Conservation (phyloP, 2,888 invertebrate genomes). For the Sarcophaga variegata region DNA sequence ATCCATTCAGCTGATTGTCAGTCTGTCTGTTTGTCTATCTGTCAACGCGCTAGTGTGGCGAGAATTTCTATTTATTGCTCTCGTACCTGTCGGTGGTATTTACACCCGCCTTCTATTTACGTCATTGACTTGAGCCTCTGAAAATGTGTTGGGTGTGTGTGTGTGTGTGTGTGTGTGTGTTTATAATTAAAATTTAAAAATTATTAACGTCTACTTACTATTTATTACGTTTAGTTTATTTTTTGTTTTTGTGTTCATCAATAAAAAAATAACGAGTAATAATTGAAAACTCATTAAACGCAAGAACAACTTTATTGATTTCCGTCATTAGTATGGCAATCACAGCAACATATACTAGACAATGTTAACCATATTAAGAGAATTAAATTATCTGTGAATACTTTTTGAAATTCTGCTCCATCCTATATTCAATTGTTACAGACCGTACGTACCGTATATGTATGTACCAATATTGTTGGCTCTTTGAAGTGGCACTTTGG, state of each 20-base stretch:
- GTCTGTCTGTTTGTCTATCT: too few species aligned
- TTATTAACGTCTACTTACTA: slow-evolving; percentile 5
- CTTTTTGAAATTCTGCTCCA: background rate
- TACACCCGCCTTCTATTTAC: background rate
- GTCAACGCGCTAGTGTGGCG: background rate
- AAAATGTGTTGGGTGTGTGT: background rate
- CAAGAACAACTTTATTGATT: slow-evolving; percentile 12
- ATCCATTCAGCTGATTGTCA: background rate
- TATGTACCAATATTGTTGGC: background rate
- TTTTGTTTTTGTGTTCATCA: background rate
- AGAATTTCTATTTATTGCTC: background rate
- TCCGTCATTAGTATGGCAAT: slow-evolving; percentile 43
- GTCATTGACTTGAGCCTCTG: background rate
- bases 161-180: background rate
- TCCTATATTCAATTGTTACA: background rate
- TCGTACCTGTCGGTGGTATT: slow-evolving; percentile 12
- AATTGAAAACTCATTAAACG: background rate
- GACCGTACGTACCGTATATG: background rate
- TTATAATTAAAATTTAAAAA: slow-evolving; percentile 9
- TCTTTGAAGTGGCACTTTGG: slow-evolving; percentile 27
- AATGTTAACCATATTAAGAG: background rate
- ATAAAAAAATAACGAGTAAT: slow-evolving; percentile 10
- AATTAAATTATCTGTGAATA: background rate
- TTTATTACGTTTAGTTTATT: background rate
- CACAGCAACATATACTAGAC: slow-evolving; percentile 3